Conservation (phyloP, 2,113 vertebrate species). For the Gnathonemus longibarbis region DNA sequence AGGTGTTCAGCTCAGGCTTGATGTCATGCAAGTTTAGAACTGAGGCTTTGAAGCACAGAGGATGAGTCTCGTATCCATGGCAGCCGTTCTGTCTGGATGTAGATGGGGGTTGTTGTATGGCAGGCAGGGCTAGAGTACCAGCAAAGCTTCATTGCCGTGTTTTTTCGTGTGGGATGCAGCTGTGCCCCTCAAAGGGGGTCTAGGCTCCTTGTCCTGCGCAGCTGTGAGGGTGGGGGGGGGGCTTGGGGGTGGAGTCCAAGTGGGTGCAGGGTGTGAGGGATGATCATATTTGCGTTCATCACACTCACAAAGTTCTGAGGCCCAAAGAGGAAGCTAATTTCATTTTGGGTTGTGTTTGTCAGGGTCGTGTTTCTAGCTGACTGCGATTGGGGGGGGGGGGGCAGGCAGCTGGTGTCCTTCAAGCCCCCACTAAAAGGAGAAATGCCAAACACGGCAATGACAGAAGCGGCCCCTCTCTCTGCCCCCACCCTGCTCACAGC, state of each 20-base stretch:
- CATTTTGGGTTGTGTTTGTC: no score
- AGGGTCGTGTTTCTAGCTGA: no score
- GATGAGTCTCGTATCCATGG: not conserved
- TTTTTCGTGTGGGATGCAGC: not conserved
- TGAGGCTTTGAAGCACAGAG: not conserved
- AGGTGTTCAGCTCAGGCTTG: not conserved
- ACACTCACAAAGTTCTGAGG: no score
- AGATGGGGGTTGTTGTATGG: slow-evolving; percentile 21
- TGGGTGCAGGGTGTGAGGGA: no score
- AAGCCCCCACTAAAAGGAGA: not conserved
- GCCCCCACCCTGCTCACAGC: not conserved
- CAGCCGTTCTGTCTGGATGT: slow-evolving; percentile 32
- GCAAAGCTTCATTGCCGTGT: not conserved
- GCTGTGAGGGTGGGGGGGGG: no score
- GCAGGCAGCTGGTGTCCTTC: not conserved
- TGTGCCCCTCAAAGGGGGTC: not conserved
- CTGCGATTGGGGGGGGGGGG: no score
- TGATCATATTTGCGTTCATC: no score
- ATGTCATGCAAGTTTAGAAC: not conserved
- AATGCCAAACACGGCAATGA: slow-evolving; percentile 4
- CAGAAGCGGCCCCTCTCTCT: not conserved
- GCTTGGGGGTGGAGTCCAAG: no score
- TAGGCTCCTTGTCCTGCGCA: not conserved
- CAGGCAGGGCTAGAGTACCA: not conserved
- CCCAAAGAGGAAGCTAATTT: no score